Base-by-base conservation (phyloP, 2,797 vertebrate genomes). In the Euphonia xanthogaster region DNA sequence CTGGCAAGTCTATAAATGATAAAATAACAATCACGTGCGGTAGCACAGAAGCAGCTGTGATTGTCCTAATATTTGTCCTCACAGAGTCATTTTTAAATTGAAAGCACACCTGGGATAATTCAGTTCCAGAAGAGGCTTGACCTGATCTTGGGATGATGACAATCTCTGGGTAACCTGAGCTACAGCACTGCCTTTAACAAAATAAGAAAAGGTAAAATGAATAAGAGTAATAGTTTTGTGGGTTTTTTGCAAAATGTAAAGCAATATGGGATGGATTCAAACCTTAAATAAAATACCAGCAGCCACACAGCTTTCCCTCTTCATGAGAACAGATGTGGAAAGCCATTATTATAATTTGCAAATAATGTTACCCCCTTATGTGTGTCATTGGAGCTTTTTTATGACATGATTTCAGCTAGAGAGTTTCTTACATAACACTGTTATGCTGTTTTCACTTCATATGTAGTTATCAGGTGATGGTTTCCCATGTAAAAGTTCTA, bases 291-390 rank as follows among this genome's bases (percentile, higher is more conserved):
- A 95, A 93, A 90, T 35, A 60, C 22, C 55, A 74, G 65, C 82
- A 90, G 62, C 58, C 76, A 91, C 73, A 62, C 85, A 94, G 93
- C 93, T 90, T 94, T 95, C 53, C 44, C 35, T 86, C 89, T 93
- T 94, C 63, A 31, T 12, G 51, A 80, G 93, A 94, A 93, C 89
- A 96, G 94, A 92, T 95, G 94, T 93, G 91, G 62, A 88, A 94
- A 94, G 91, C 94, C 79, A 94, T 96, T 93, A 94, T 84, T 95
- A 91, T 93, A 94, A 95, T 95, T 95, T 95, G 88, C 79, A 90
- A 96, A 93, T 94, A 95, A 94, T 91, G 82, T 93, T 96, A 75
- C 73, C 51, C 78, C 76, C 54, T 93, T 86, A 81, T 60, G 70
- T 90, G 51, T 95, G 90, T 91, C 85, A 88, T 33, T 86, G 93